Base-by-base conservation (phyloP, 2,888 invertebrate genomes). In the Athalia rosae region DNA sequence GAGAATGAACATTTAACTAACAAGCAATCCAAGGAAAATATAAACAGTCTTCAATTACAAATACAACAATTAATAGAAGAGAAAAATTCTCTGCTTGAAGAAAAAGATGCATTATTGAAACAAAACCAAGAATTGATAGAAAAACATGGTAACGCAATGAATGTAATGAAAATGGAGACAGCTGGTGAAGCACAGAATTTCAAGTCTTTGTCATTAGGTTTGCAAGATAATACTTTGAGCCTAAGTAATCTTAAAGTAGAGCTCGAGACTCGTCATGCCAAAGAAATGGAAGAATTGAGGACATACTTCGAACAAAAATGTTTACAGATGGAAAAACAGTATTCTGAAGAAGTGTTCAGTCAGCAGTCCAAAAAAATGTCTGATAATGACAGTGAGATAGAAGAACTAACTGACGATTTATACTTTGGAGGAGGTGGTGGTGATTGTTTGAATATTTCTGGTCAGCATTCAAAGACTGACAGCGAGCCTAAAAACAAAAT, bases 261-360 rank as follows among this genome's bases (percentile, higher is more conserved):
- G 84, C 88, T 95, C 47, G 93, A 93, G 76, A 86, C 89, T 4
- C 93, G 93, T 84, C 95, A 96, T 89, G 91, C 93, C 53, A 93
- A 93, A 80, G 95, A 96, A 87, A 94, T 96, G 94, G 95, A 95
- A 87, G 94, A 95, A 85, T 88, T 96, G 76, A 91, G 96, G 64
- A 94, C 93, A 8, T 96, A 96, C 85, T 96, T 95, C 85, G 96
- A 96, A 85, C 92, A 94, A 85, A 95, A 95, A 86, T 96, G 95
- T 86, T 92, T 94, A 0, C 95, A 96, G 84, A 92, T 96, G 89
- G 95, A 95, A 86, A 94, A 95, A 85, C 94, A 95, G 93, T 95
- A 93, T 87, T 94, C 94, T 0, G 94, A 94, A 83, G 94, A 94
- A 84, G 90, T 94, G 7, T 93, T 93, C 83, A 94, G 93, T 80